These are phyloP conservation scores for Strongylocentrotus purpuratus DNA, from an alignment of 35 echinoderm and acorn worm genomes.

Conservation along the genomic window DNA sequence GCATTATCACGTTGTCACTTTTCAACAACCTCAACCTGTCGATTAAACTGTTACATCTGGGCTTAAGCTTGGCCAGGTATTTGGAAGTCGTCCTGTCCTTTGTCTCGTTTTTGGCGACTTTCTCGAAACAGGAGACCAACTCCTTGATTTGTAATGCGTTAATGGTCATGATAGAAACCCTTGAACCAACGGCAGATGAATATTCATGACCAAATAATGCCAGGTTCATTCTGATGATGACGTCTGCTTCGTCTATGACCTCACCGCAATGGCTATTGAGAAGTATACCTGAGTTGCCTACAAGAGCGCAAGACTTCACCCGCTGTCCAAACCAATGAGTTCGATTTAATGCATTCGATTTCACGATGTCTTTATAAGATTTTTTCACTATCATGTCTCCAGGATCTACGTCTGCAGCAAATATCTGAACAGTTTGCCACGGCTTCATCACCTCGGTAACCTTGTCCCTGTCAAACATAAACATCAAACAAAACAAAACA, in stretches of 20 bases:
- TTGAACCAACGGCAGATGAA: conserved; percentile 46
- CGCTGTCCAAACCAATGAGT: background rate
- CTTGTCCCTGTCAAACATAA: background rate
- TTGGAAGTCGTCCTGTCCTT: background rate
- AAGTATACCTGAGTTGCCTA: background rate
- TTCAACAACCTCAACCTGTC: background rate
- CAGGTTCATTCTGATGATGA: conserved; percentile 14
- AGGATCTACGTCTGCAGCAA: background rate
- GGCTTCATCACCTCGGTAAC: background rate
- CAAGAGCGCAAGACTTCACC: background rate
- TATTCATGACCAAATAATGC: conserved; percentile 32
- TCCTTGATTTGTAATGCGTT: conserved; percentile 34
- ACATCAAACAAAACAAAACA: background rate
- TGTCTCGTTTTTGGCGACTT: background rate
- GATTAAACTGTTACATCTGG: background rate
- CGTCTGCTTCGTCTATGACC: conserved; percentile 4
- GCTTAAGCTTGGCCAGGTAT: background rate
- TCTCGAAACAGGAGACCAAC: background rate
- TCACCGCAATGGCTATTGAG: background rate
- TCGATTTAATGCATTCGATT: background rate
- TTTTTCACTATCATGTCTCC: background rate
- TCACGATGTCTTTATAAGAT: background rate
- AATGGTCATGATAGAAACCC: conserved; percentile 54
- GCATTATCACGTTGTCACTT: background rate
- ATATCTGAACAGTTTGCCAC: background rate